These are phyloP conservation scores for Oceanodroma leucorhoa DNA, from an alignment of 2,797 vertebrate genomes.

Conservation along the genomic window DNA sequence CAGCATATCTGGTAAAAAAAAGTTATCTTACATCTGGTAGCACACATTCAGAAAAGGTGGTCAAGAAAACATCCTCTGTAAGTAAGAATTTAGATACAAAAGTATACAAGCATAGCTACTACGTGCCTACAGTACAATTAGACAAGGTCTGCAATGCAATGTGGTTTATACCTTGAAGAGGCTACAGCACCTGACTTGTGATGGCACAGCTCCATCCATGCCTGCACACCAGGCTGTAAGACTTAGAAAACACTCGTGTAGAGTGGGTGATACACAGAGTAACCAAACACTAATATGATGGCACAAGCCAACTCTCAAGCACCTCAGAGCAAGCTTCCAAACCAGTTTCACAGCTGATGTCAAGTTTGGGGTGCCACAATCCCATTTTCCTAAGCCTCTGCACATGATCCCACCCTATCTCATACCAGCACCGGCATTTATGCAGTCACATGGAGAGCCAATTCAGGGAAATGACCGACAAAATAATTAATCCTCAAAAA, in stretches of 20 bases:
- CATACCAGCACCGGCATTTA: neutral
- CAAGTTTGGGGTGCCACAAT: neutral
- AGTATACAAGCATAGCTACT: neutral
- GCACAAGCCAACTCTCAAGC: neutral
- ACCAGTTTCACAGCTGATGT: neutral
- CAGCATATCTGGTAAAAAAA: neutral
- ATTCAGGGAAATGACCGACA: neutral
- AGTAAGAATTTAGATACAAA: neutral
- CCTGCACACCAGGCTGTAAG: neutral
- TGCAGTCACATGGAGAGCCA: neutral
- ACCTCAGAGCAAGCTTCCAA: neutral
- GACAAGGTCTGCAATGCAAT: neutral
- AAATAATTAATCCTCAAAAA: neutral
- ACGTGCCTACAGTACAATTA: neutral
- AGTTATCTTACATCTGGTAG: neutral
- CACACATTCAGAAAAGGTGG: neutral
- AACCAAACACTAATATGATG: neutral
- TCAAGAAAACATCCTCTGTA: neutral
- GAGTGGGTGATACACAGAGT: neutral
- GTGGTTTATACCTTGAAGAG: neutral
- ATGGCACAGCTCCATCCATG: neutral
- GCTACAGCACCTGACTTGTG: neutral
- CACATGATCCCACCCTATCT: neutral
- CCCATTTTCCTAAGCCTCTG: slow-evolving; percentile 8
- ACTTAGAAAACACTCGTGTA: neutral